A percentile compares a stretch with the other conserved stretches of the same genome.
These are phyloP conservation scores for Diadegma fenestrale DNA, from an alignment of 2,888 invertebrate genomes.

Conservation along the genomic window DNA sequence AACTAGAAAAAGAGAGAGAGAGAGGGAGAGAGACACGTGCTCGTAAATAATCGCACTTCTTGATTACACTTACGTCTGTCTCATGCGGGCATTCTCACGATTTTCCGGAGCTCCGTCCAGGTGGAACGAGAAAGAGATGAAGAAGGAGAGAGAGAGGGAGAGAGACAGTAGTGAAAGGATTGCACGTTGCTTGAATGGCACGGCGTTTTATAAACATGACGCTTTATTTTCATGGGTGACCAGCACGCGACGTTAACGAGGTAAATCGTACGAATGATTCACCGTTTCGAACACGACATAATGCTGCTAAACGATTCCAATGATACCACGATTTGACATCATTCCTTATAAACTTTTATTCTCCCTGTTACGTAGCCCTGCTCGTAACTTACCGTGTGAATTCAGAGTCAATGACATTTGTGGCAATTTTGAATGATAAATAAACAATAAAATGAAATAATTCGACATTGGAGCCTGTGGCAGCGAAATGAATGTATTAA, in stretches of 20 bases:
- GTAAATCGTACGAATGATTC: conserved; percentile 55
- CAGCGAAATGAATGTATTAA: conserved; percentile 26
- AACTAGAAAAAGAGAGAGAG: background rate
- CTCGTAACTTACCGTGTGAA: background rate
- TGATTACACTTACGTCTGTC: conserved; percentile 3
- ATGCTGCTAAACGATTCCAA: conserved; percentile 36
- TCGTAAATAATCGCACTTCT: conserved; percentile 19
- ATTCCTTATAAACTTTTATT: conserved; percentile 13
- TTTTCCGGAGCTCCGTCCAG: conserved; percentile 60
- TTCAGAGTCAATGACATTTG: conserved; percentile 54
- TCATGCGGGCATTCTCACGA: conserved; percentile 61
- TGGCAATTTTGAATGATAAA: conserved; percentile 30
- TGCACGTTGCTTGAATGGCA: conserved; percentile 56
- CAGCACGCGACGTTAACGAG: conserved; percentile 63
- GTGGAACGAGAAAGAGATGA: conserved; percentile 48
- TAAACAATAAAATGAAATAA: conserved; percentile 11
- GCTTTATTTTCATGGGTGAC: conserved; percentile 60
- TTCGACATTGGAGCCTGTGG: conserved; percentile 5
- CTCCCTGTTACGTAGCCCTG: conserved; percentile 16
- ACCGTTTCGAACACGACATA: conserved; percentile 33
- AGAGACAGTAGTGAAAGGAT: conserved; percentile 62
- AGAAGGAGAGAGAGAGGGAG: background rate
- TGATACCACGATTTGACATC: conserved; percentile 13
- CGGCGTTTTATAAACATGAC: conserved; percentile 17
- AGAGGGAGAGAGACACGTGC: conserved; percentile 19